These are phyloP conservation scores for Hydrotaea cyrtoneurina DNA, from an alignment of 2,888 invertebrate species.

Conservation along the genomic window DNA sequence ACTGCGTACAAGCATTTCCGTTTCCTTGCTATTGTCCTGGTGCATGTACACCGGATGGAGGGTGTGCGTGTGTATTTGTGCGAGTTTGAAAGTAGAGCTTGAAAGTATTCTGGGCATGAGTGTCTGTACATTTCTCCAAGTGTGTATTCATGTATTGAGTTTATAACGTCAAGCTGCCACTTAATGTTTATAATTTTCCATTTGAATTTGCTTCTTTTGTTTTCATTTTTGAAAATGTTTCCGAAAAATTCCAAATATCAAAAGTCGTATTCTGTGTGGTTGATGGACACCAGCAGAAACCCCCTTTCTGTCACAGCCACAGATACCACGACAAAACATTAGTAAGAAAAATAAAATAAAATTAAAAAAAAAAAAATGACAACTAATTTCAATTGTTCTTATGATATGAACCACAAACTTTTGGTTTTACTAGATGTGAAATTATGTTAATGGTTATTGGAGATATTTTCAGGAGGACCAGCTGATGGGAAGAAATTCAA, in stretches of 20 bases:
- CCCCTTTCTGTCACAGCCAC: neutral
- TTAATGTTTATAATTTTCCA: slow-evolving; percentile 46
- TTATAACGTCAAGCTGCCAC: slow-evolving; percentile 49
- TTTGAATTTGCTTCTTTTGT: slow-evolving; percentile 32
- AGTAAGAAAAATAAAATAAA: neutral
- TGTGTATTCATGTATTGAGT: slow-evolving; percentile 12
- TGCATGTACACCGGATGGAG: neutral
- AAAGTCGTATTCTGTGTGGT: slow-evolving; percentile 39
- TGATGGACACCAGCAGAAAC: neutral
- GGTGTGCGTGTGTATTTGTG: neutral
- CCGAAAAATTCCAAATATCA: slow-evolving; percentile 21
- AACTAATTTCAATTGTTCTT: slow-evolving; percentile 21
- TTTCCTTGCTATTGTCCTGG: neutral
- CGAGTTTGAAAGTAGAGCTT: neutral
- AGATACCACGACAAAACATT: slow-evolving; percentile 17
- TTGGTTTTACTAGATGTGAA: slow-evolving; percentile 13
- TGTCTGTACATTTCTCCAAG: neutral
- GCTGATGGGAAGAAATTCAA: neutral
- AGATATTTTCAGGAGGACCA: neutral
- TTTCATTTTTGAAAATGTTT: slow-evolving; percentile 23
- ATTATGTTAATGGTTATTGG: slow-evolving; percentile 33
- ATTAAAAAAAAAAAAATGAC: neutral
- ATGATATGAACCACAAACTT: neutral
- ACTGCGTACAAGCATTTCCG: slow-evolving; percentile 13
- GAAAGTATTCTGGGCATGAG: neutral